phyloP scores from a whole-genome alignment of 2,888 invertebrate species.

The Ennomos quercinarius region DNA sequence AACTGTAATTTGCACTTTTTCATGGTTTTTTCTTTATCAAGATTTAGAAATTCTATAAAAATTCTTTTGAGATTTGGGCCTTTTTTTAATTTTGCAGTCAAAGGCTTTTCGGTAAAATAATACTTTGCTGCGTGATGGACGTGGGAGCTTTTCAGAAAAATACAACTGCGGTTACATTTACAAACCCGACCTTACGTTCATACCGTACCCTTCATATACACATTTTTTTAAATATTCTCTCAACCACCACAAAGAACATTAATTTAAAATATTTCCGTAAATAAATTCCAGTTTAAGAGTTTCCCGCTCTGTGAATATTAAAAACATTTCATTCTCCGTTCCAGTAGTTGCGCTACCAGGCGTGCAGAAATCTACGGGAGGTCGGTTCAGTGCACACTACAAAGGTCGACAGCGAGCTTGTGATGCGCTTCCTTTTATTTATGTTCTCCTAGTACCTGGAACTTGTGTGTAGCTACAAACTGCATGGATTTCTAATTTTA shows the following conservation, averaged over 20 bases:
- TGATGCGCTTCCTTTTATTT: conserved; percentile 71
- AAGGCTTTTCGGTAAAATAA: no score
- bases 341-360: conserved; percentile 67
- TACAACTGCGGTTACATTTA: conserved; percentile 19
- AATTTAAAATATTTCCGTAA: conserved; percentile 45
- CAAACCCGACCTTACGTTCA: conserved; percentile 13
- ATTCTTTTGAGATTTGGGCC: no score
- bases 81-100: no score
- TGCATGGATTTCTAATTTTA: neutral
- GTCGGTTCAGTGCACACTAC: conserved; percentile 70
- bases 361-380: conserved; percentile 67
- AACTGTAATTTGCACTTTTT: no score
- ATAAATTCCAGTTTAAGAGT: conserved; percentile 59
- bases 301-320: conserved; percentile 62
- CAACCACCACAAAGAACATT: conserved; percentile 38
- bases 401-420: conserved; percentile 67
- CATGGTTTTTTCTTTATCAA: no score
- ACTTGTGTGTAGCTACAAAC: conserved; percentile 23
- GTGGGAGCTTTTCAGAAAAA: neutral
- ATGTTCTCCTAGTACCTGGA: conserved; percentile 60
- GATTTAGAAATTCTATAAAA: no score
- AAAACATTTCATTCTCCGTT: conserved; percentile 68
- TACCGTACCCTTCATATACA: neutral
- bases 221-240: conserved; percentile 14
- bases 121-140: no score